Conservation (phyloP, 2,797 vertebrate genomes). For the Taeniopygia guttata region DNA sequence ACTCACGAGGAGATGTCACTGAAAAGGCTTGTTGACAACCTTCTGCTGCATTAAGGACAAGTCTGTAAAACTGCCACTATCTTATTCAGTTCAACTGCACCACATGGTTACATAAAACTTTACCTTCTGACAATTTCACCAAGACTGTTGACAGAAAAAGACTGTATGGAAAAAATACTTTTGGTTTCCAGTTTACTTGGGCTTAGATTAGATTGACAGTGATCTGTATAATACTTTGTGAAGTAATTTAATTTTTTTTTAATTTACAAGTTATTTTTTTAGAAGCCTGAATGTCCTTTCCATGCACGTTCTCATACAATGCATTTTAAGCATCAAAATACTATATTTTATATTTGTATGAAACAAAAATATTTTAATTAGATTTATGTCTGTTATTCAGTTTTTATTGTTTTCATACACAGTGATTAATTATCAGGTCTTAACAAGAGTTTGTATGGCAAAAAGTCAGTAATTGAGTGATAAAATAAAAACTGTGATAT, state of each 20-base stretch:
- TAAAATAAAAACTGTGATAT: not conserved
- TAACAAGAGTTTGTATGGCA: not conserved
- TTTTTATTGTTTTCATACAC: not conserved
- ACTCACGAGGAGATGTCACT: slow-evolving; percentile 15
- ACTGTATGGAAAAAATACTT: not conserved
- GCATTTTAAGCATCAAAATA: not conserved
- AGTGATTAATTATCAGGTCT: not conserved
- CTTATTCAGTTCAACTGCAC: not conserved
- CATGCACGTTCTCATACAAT: not conserved
- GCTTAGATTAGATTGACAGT: not conserved
- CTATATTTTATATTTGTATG: not conserved
- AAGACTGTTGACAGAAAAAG: not conserved
- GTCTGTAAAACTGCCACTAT: slow-evolving; percentile 8
- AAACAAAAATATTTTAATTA: not conserved
- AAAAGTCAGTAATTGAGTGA: not conserved
- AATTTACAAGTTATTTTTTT: not conserved
- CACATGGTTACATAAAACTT: not conserved
- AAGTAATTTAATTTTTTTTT: not conserved
- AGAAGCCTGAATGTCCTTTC: not conserved
- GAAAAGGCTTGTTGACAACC: slow-evolving; percentile 58
- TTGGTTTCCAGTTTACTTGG: not conserved
- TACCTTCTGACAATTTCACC: not conserved
- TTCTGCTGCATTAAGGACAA: slow-evolving; percentile 53
- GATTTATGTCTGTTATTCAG: not conserved
- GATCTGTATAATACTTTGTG: not conserved